phyloP scores from a whole-genome alignment of 1,140 invertebrate species.

The Holcopasites calliopsidis region DNA sequence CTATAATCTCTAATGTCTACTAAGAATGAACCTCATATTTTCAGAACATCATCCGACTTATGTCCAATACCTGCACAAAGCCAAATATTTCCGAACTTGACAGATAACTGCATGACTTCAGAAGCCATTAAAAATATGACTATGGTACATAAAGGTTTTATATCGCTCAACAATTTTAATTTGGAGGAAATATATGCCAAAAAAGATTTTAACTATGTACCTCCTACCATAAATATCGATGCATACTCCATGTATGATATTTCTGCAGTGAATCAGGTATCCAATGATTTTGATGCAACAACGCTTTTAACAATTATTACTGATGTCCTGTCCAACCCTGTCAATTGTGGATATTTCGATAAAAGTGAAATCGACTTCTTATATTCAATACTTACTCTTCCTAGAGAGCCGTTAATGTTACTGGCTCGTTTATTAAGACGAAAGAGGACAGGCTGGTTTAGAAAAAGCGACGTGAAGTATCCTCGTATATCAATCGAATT shows the following conservation, averaged over 20 bases:
- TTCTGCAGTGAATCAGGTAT: too few relatives aligned
- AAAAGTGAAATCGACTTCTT: constrained; percentile 66
- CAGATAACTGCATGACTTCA: too few relatives aligned
- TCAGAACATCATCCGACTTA: too few relatives aligned
- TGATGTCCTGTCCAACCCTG: constrained; percentile 65
- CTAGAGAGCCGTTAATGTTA: constrained; percentile 62
- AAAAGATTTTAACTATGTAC: constrained; percentile 49
- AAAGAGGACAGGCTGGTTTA: constrained; percentile 63
- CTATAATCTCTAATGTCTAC: too few relatives aligned
- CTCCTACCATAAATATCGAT: constrained; percentile 39
- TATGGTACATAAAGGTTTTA: constrained; percentile 59
- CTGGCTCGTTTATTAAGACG: constrained; percentile 70
- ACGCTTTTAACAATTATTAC: constrained; percentile 59
- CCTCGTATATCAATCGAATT: constrained; percentile 57
- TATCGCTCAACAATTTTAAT: constrained; percentile 63
- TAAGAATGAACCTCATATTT: too few relatives aligned
- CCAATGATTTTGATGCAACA: constrained; percentile 61
- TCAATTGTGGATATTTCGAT: constrained; percentile 74
- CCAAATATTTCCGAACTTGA: too few relatives aligned
- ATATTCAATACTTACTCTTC: constrained; percentile 62
- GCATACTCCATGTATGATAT: too few relatives aligned
- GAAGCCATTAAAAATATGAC: constrained; percentile 69
- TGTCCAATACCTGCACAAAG: too few relatives aligned
- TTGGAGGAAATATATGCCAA: constrained; percentile 66
- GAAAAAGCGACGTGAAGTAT: constrained; percentile 59